These are phyloP conservation scores for Mechanitis messenoides DNA, from an alignment of 2,888 invertebrate species.

Conservation along the genomic window DNA sequence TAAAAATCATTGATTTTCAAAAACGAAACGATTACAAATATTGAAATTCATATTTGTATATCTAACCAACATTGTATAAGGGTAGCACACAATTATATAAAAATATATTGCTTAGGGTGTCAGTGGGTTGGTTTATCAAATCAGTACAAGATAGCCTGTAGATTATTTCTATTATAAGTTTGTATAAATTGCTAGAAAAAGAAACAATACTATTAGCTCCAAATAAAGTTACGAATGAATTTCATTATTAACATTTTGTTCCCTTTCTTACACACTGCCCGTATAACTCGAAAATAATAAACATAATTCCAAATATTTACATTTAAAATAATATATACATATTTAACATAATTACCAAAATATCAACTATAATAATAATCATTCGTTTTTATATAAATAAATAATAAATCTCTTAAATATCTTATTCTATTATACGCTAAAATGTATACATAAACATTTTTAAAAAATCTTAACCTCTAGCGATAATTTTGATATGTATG, in stretches of 20 bases:
- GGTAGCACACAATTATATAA: conserved; percentile 67
- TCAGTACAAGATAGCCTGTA: conserved; percentile 58
- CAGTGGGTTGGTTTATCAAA: conserved; percentile 70
- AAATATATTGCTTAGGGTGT: conserved; percentile 75
- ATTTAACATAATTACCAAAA: conserved; percentile 22
- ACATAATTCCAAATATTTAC: conserved; percentile 18
- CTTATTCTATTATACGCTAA: conserved; percentile 52
- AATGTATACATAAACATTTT: conserved; percentile 70
- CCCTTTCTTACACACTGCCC: conserved; percentile 41
- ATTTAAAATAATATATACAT: conserved; percentile 7
- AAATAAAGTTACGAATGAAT: conserved; percentile 25
- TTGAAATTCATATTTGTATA: conserved; percentile 62
- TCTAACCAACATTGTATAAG: conserved; percentile 64
- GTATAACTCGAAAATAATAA: conserved; percentile 25
- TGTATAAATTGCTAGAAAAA: conserved; percentile 36
- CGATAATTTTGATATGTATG: conserved; percentile 61
- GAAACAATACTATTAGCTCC: conserved; percentile 24
- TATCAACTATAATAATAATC: conserved; percentile 26
- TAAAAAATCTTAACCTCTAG: conserved; percentile 63
- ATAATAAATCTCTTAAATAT: conserved; percentile 41
- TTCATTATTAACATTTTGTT: conserved; percentile 39
- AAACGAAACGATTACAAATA: conserved; percentile 63
- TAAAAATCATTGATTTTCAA: conserved; percentile 55
- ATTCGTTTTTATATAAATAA: conserved; percentile 37
- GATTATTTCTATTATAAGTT: conserved; percentile 39